Evolutionary conservation across 2,888 invertebrate species (phyloP).

Genomic region (Celastrina argiolus): DNA sequence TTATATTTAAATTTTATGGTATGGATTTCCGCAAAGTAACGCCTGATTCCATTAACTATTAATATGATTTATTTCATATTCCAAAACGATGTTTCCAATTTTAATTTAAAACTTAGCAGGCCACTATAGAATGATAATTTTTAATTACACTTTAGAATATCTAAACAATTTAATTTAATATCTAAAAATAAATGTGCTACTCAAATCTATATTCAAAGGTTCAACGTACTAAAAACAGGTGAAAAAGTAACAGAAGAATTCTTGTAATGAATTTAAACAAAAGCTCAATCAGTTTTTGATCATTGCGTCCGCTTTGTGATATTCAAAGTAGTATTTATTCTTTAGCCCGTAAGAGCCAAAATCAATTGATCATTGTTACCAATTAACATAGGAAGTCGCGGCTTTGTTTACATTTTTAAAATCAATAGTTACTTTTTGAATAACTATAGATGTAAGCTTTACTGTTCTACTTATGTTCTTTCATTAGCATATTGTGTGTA

Average conservation of each 20-base stretch:
- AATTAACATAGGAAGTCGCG: conserved; percentile 46
- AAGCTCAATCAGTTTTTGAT: conserved; percentile 1
- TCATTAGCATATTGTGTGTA: too few species aligned
- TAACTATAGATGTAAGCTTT: neutral
- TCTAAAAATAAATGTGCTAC: neutral
- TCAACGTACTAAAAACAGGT: neutral
- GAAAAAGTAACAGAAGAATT: neutral
- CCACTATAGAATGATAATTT: too few species aligned
- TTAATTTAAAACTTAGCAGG: too few species aligned
- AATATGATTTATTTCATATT: too few species aligned
- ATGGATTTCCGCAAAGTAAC: too few species aligned
- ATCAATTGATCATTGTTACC: neutral
- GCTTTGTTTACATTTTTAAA: conserved; percentile 39
- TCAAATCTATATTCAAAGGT: neutral
- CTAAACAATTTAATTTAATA: too few species aligned
- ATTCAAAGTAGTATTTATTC: neutral
- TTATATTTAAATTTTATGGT: too few species aligned
- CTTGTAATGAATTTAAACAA: neutral
- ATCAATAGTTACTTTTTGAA: conserved; percentile 40
- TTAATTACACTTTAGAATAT: too few species aligned
- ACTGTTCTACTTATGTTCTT: neutral
- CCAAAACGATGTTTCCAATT: too few species aligned
- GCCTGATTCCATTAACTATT: too few species aligned
- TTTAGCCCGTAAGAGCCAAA: neutral
- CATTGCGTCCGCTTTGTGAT: neutral